These are phyloP conservation scores for Bambusicola thoracicus DNA, from an alignment of 2,113 vertebrate genomes.

Conservation along the genomic window DNA sequence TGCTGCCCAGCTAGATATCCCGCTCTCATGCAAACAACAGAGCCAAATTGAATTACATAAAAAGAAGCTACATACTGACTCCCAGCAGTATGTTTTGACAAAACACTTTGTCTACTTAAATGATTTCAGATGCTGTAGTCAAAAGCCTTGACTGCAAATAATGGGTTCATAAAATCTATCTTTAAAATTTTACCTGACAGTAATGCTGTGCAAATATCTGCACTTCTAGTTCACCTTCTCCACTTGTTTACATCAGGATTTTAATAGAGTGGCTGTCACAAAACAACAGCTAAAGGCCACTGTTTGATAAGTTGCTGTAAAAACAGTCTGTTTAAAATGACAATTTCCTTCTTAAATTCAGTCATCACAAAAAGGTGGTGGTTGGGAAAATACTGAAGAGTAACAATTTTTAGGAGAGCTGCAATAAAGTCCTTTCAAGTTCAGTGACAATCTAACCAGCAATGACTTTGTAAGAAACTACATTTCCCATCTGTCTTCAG, in stretches of 20 bases:
- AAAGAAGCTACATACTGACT: conserved; percentile 79
- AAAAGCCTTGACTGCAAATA: conserved; percentile 86
- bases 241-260: conserved; percentile 84
- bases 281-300: conserved; percentile 84
- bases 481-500: conserved; percentile 62
- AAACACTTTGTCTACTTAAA: conserved; percentile 87
- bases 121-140: conserved; percentile 86
- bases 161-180: conserved; percentile 84
- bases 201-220: conserved; percentile 84
- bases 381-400: conserved; percentile 57
- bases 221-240: conserved; percentile 82
- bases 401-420: conserved; percentile 51
- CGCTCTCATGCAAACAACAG: conserved; percentile 77
- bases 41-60: conserved; percentile 84
- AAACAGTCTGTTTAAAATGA: conserved; percentile 81
- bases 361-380: conserved; percentile 68
- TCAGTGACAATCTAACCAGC: conserved; percentile 64
- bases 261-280: conserved; percentile 84
- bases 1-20: conserved; percentile 77
- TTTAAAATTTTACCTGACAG: conserved; percentile 87
- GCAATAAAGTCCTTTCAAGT: conserved; percentile 58
- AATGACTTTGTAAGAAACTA: conserved; percentile 66
- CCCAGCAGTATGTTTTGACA: conserved; percentile 84
- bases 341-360: conserved; percentile 79
- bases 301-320: conserved; percentile 82